Conservation (phyloP, 2,888 invertebrate genomes). For the Podotricha telesiphe region DNA sequence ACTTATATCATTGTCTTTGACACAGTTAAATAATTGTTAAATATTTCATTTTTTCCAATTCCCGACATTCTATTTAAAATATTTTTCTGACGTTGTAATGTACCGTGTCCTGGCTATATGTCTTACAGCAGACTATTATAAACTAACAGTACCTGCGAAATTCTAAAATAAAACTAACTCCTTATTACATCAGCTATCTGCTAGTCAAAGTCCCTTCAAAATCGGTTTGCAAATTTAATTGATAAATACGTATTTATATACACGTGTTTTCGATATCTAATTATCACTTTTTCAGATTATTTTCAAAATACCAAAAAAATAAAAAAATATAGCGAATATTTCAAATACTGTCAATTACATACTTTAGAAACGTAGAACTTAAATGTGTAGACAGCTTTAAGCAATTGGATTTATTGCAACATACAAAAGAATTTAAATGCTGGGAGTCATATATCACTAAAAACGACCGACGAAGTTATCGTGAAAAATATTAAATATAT, state of each 20-base stretch:
- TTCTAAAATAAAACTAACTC: too few species aligned
- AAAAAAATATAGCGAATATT: too few species aligned
- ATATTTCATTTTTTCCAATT: background rate
- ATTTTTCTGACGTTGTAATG: background rate
- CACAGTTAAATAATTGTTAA: background rate
- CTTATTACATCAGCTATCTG: too few species aligned
- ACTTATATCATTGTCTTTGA: background rate
- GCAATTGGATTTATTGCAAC: constrained; percentile 7
- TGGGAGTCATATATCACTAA: background rate
- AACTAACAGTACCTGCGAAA: too few species aligned
- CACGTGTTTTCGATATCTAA: too few species aligned
- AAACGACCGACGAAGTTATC: background rate
- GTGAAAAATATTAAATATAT: background rate
- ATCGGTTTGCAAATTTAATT: too few species aligned
- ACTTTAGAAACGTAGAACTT: background rate
- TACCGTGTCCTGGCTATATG: too few species aligned
- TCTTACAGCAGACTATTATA: too few species aligned
- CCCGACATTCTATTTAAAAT: background rate
- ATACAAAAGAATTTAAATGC: background rate
- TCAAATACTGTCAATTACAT: background rate
- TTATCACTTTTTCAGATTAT: too few species aligned
- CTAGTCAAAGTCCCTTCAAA: too few species aligned
- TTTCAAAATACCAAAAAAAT: too few species aligned
- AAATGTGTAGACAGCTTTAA: background rate
- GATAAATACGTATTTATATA: too few species aligned